A percentile compares a stretch with the other conserved stretches of the same genome.
Conservation (phyloP, 2,888 invertebrate species). For the Pseudococcus jackbeardsleyi region DNA sequence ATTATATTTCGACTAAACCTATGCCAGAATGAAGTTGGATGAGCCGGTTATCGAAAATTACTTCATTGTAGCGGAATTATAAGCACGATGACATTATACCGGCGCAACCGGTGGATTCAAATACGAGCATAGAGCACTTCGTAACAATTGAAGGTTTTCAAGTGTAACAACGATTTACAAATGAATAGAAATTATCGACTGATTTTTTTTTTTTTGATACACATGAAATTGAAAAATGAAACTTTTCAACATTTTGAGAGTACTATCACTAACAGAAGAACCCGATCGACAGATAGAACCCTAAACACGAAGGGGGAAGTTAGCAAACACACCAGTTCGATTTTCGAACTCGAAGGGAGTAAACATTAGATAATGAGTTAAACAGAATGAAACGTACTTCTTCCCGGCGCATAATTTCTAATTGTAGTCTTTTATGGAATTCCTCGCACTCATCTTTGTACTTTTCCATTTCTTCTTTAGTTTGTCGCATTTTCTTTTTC, state of each 20-base stretch:
- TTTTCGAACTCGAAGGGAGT: neutral
- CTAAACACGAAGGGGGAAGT: too few species aligned
- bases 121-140: neutral
- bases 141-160: neutral
- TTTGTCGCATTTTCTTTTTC: constrained; percentile 99
- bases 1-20: too few species aligned
- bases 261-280: neutral
- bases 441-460: constrained; percentile 98
- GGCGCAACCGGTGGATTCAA: neutral
- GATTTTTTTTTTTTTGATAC: neutral
- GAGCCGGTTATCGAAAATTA: neutral
- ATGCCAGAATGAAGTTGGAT: too few species aligned
- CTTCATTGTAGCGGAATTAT: neutral
- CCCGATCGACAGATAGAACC: neutral
- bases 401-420: constrained; percentile 96
- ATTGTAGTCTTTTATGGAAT: constrained; percentile 93
- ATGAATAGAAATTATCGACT: neutral
- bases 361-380: constrained; percentile 8
- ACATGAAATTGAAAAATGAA: neutral
- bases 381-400: constrained; percentile 82
- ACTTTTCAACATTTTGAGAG: neutral
- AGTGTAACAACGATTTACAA: neutral
- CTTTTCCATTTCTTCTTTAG: constrained; percentile 98
- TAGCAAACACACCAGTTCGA: neutral
- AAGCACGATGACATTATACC: neutral